Evolutionary conservation across 1,140 invertebrate species (phyloP), one percentile per base, ranked within the genome.

Genomic region (Formica exsecta): DNA sequence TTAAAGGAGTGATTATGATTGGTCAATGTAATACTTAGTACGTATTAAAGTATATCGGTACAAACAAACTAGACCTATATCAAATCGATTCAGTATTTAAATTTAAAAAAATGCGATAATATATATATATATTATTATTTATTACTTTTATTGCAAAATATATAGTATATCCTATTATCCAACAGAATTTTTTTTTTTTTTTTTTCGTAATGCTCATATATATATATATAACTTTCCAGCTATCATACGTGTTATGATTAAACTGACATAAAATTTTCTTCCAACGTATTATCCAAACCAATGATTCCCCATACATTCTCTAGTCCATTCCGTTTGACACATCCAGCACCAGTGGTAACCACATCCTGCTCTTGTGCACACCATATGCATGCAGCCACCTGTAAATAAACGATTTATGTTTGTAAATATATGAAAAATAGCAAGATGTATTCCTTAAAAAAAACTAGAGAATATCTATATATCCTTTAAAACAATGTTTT

Each of bases 381-480:
- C 95, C 97, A 98, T 98, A 92, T 98, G 98, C 98, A 98, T 98
- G 94, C 98, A 98, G 19, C 98, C 98, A 91, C 97, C 97, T 98
- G 86, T 44, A 74, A 85, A 6, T 44, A 71, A 70, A 91, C 19
- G 6, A 68, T 79, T 51, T 51, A 0, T 66, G 29, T 41, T 38
- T 38, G 22, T 36, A 83, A 44, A 44, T 32, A 25, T 75, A 13
- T n/a, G 9, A 22, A 48, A 44, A 59, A 65, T 59, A 32, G 3
- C 32, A 1, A 4, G 16, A 29, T 22, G 1, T 11, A 6, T 32
- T 13, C 41, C 0, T 41, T 25, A 86, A 32, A 25, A 51, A 59
- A 54, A 48, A 36, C 36, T 70, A 54, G 2, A 44, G 6, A 16
- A 19, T 22, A 6, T 25, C 16, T 38, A 62, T 38, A 25, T 13